A percentile compares a stretch with the other conserved stretches of the same genome.
phyloP scores from a whole-genome alignment of 2,797 vertebrate species.

The Eulemur rubriventer region DNA sequence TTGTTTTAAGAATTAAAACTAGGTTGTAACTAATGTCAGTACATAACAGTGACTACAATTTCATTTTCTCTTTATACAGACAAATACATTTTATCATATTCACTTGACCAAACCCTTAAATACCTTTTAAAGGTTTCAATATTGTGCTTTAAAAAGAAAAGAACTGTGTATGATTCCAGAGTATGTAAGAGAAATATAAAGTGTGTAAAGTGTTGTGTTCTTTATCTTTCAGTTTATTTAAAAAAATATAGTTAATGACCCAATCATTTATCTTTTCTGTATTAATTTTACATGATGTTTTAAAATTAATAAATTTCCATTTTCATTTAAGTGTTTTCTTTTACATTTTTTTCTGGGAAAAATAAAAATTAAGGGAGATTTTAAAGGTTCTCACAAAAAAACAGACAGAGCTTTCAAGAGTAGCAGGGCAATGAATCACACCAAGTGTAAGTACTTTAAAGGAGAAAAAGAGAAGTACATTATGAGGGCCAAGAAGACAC shows the following conservation, averaged over 20 bases:
- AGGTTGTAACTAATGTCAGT: constrained; percentile 89
- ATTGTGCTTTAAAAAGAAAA: constrained; percentile 86
- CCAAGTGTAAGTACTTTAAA: not conserved
- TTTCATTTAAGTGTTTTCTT: constrained; percentile 73
- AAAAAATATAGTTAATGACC: constrained; percentile 84
- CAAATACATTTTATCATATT: constrained; percentile 88
- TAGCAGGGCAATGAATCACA: constrained; percentile 62
- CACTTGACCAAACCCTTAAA: constrained; percentile 88
- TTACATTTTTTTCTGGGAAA: constrained; percentile 56
- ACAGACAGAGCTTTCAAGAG: constrained; percentile 74
- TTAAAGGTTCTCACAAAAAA: constrained; percentile 69
- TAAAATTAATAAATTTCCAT: constrained; percentile 55
- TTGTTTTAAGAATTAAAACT: constrained; percentile 88
- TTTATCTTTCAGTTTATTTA: constrained; percentile 87
- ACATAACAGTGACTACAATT: constrained; percentile 89
- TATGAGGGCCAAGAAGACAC: constrained; percentile 38
- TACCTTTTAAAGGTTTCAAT: constrained; percentile 82
- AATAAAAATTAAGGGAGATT: constrained; percentile 54
- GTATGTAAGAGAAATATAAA: constrained; percentile 84
- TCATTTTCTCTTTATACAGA: constrained; percentile 89
- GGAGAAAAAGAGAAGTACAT: not conserved
- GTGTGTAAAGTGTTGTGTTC: constrained; percentile 82
- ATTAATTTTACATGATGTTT: constrained; percentile 68
- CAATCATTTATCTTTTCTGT: constrained; percentile 74
- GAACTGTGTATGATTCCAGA: constrained; percentile 84